Conservation (phyloP, 2,113 vertebrate species). For the Dromiciops gliroides region DNA sequence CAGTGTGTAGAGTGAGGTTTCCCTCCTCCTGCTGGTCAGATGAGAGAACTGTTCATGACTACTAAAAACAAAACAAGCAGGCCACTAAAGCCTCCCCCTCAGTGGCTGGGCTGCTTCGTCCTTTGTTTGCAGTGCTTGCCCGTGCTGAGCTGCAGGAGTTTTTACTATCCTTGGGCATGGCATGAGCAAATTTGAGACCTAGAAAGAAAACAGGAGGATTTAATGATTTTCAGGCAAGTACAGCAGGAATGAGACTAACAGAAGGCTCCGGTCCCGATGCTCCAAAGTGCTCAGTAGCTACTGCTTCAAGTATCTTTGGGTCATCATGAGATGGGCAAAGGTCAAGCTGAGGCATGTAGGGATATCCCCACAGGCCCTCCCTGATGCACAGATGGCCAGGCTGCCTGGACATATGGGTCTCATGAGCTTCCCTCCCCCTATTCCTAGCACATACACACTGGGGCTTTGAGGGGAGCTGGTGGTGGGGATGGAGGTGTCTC, state of each 20-base stretch:
- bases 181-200: slow-evolving; percentile 44
- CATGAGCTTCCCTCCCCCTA: background rate
- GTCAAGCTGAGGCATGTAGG: background rate
- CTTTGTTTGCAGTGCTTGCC: slow-evolving; percentile 6
- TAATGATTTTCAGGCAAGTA: slow-evolving; percentile 6
- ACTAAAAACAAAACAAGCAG: background rate
- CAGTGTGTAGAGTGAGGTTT: background rate
- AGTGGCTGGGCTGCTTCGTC: background rate
- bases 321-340: background rate
- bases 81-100: background rate
- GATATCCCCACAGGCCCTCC: background rate
- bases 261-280: rapidly evolving
- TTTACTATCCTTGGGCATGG: background rate
- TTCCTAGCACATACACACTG: background rate
- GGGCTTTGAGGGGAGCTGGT: background rate
- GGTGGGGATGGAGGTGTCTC: background rate
- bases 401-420: background rate
- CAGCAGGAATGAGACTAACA: background rate
- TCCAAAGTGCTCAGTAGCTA: background rate
- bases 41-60: slow-evolving; percentile 44
- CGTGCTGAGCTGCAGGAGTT: background rate
- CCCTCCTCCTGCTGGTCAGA: slow-evolving; percentile 63
- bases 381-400: background rate
- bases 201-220: slow-evolving; percentile 30
- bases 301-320: background rate